Base-by-base conservation (phyloP, 2,113 vertebrate genomes). In the Marcusenius ussheri region DNA sequence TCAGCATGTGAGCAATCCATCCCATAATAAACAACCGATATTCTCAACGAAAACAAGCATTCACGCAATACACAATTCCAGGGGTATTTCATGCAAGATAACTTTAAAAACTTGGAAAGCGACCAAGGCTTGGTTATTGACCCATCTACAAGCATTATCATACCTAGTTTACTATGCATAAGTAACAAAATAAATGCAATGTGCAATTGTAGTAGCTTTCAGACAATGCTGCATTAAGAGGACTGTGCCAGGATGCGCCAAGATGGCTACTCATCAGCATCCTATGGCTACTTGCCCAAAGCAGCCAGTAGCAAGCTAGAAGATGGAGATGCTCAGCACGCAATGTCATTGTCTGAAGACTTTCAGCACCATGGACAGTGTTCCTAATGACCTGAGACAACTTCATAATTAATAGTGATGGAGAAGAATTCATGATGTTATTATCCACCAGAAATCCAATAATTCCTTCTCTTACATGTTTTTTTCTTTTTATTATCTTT, bases 361-460 rank as follows among this genome's bases (percentile, higher is more conserved):
- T 50, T 91, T 90, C 89, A 90, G 89, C 13, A 87, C 89, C 56
- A 50, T 87, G 89, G 89, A 89, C 50, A 89, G 89, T 58, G 80
- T 85, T 31, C n/a, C 24, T 66, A 84, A 90, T 66, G 83, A 83
- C 49, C 49, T 53, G 13, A 39, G 24, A 31, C 7, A 42, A 42
- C 21, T n/a, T 88, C 5, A 6, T 56, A 56, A 87, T 56, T 87
- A 39, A 35, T 47, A 84, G 42, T n/a, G 17, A 39, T 8, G 17
- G 70, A 77, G 31, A 77, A 19, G 5, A 80, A 80, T 19, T 39
- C 15, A 42, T 19, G 74, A 39, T n/a, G 15, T 7, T 42, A 19
- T 39, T 50, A 27, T 13, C 45, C n/a, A n/a, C 8, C n/a, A 85
- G 8, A 84, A 84, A 45, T 84, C 15, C 15, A 39, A 84, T 39